phyloP scores from a whole-genome alignment of 2,888 invertebrate genomes.

The Allolobophora icterica region DNA sequence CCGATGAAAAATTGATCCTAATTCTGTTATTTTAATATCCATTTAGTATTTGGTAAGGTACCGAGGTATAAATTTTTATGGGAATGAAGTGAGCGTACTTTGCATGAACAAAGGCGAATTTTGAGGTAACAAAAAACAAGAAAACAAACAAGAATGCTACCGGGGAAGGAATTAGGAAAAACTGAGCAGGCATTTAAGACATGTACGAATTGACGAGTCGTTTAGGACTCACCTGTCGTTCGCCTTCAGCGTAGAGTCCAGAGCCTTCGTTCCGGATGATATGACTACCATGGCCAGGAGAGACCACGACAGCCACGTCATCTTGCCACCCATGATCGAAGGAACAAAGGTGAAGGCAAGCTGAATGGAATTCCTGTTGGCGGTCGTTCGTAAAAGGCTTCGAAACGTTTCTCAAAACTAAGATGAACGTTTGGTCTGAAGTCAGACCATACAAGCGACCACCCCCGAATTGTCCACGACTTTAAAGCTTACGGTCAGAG shows the following conservation, averaged over 20 bases:
- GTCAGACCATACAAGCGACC: not conserved
- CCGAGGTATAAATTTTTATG: no score
- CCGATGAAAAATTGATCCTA: no score
- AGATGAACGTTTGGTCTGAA: not conserved
- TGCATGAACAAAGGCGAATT: no score
- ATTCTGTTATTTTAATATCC: no score
- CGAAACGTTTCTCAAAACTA: not conserved
- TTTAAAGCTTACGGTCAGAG: not conserved
- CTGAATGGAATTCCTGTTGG: not conserved
- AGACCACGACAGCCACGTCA: not conserved
- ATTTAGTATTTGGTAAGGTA: no score
- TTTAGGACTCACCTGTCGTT: not conserved
- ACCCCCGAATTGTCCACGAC: not conserved
- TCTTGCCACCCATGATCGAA: slow-evolving; percentile 10
- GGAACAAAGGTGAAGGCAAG: not conserved
- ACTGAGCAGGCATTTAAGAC: no score
- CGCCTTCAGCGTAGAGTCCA: not conserved
- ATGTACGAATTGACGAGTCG: not conserved
- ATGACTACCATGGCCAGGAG: not conserved
- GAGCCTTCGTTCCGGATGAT: not conserved
- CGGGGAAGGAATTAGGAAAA: not conserved
- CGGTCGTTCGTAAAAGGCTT: not conserved
- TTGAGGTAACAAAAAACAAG: not conserved
- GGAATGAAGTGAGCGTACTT: no score
- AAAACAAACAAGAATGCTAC: not conserved